phyloP scores from a whole-genome alignment of 92 coral and sea anemone genomes.

The Anthopleura xanthogrammica region DNA sequence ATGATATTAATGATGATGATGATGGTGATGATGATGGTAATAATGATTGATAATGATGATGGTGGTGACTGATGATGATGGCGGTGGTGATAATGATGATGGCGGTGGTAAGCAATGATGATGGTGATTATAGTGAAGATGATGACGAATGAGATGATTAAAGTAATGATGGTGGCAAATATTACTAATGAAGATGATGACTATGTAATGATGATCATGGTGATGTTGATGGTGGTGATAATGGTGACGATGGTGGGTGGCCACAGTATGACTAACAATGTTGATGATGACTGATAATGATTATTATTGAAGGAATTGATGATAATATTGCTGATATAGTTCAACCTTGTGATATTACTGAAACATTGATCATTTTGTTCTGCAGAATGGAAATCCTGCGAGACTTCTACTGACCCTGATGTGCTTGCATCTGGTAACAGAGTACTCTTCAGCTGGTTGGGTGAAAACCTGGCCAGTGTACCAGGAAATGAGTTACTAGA shows the following conservation, averaged over 20 bases:
- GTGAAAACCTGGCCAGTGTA: conserved; percentile 59
- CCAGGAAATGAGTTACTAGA: conserved; percentile 36
- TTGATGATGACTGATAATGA: too few relatives aligned
- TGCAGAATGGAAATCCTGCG: conserved; percentile 71
- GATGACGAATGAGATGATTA: neutral
- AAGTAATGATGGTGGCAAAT: neutral
- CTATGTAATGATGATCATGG: neutral
- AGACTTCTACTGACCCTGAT: conserved; percentile 35
- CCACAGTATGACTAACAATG: too few relatives aligned
- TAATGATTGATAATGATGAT: too few relatives aligned
- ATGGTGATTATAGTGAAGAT: neutral
- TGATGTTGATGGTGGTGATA: neutral
- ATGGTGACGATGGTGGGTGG: too few relatives aligned
- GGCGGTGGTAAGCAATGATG: neutral
- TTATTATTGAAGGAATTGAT: too few relatives aligned
- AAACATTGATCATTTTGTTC: neutral
- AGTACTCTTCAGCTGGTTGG: conserved; percentile 57
- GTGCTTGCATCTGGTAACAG: conserved; percentile 62
- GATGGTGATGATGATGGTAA: too few relatives aligned
- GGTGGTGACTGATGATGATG: too few relatives aligned
- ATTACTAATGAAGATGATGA: neutral
- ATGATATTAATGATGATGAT: too few relatives aligned
- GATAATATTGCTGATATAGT: too few relatives aligned
- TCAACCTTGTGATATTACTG: neutral
- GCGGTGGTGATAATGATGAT: too few relatives aligned